Evolutionary conservation across 2,888 invertebrate species (phyloP).

Genomic region (Mimachlamys varia): DNA sequence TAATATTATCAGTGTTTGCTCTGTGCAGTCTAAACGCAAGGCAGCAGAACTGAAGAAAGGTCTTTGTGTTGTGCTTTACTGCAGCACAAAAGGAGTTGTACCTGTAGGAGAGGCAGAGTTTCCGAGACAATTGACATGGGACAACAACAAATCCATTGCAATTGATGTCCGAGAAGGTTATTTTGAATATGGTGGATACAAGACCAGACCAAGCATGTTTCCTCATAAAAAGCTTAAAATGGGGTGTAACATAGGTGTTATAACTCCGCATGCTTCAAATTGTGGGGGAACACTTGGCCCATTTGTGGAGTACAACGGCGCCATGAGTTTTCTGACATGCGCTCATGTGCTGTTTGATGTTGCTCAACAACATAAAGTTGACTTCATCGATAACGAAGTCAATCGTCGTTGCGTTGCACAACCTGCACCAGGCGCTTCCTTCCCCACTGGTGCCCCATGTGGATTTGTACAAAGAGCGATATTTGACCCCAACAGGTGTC

Average conservation of each 20-base stretch:
- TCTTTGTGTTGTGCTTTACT: neutral
- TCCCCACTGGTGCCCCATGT: neutral
- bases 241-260: neutral
- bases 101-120: neutral
- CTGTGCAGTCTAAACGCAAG: neutral
- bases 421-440: neutral
- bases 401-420: neutral
- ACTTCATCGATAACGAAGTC: neutral
- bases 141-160: neutral
- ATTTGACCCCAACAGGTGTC: neutral
- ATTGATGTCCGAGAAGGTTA: neutral
- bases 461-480: neutral
- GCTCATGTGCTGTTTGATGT: neutral
- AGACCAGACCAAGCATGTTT: neutral
- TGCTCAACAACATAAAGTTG: neutral
- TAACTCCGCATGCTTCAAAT: neutral
- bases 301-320: neutral
- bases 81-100: neutral
- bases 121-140: neutral
- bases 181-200: neutral
- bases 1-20: slow-evolving; percentile 1
- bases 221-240: neutral
- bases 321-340: neutral
- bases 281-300: neutral
- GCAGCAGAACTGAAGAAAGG: neutral